Percentiles rank a stretch among this genome's conserved stretches.
Evolutionary conservation across 2,888 invertebrate genomes (phyloP).

Genomic region (Hyposoter dolosus): DNA sequence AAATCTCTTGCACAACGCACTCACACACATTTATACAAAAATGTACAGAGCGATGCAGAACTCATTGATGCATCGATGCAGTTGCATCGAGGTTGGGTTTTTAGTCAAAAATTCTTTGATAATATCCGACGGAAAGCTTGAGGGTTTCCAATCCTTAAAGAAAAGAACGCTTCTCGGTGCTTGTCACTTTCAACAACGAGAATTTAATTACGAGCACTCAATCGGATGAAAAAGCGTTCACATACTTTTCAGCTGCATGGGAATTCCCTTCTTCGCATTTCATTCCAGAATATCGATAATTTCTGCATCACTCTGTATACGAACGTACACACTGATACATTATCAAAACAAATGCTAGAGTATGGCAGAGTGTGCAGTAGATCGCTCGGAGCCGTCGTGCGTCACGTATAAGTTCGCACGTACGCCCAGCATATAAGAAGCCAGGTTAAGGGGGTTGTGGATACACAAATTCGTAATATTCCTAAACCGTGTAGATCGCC

Average conservation of each 20-base stretch:
- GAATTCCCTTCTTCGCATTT: not conserved
- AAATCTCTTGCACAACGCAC: slow-evolving; percentile 23
- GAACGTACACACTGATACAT: not conserved
- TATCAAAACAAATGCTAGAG: slow-evolving; percentile 4
- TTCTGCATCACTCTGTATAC: not conserved
- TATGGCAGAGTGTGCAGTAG: slow-evolving; percentile 17
- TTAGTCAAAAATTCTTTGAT: not conserved
- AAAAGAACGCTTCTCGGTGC: not conserved
- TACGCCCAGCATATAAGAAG: slow-evolving; percentile 41
- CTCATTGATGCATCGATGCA: not conserved
- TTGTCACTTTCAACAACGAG: not conserved
- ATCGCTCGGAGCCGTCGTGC: slow-evolving; percentile 27
- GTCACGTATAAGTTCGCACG: slow-evolving; percentile 58
- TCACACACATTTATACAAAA: not conserved
- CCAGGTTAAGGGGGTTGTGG: slow-evolving; percentile 4
- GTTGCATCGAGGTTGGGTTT: not conserved
- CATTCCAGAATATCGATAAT: not conserved
- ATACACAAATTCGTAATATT: slow-evolving; percentile 59
- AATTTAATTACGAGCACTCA: not conserved
- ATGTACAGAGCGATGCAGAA: not conserved
- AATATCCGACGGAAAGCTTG: not conserved
- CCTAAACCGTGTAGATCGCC: slow-evolving; percentile 41
- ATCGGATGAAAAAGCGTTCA: not conserved
- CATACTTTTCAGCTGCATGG: not conserved
- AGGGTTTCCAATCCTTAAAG: not conserved